These are phyloP conservation scores for Perizoma affinitatum DNA, from an alignment of 2,888 invertebrate species.

Conservation along the genomic window DNA sequence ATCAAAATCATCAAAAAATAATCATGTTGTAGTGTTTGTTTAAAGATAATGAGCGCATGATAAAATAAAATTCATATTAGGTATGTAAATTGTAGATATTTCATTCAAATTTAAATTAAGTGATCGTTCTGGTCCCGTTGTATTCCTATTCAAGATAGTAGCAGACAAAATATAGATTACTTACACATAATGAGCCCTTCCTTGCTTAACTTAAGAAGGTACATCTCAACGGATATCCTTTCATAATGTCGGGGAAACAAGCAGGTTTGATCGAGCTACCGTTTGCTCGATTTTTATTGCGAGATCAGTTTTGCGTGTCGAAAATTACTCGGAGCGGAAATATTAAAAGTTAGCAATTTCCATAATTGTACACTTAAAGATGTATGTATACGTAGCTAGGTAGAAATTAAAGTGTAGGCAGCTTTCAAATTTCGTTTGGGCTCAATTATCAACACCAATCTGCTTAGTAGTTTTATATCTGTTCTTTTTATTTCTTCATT, in stretches of 20 bases:
- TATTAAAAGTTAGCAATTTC: conserved; percentile 52
- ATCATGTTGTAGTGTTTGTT: no score
- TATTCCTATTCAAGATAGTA: conserved; percentile 6
- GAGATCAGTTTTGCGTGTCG: conserved; percentile 70
- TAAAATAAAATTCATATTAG: no score
- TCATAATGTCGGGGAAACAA: conserved; percentile 68
- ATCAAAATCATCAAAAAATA: no score
- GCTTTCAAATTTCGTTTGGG: conserved; percentile 22
- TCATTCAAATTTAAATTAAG: conserved; percentile 6
- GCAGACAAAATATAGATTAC: conserved; percentile 57
- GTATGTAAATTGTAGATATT: no score
- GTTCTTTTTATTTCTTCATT: background rate
- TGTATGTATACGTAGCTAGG: conserved; percentile 46
- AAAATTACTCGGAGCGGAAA: conserved; percentile 66
- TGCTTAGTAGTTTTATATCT: background rate
- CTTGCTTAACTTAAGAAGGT: conserved; percentile 64
- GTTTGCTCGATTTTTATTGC: conserved; percentile 53
- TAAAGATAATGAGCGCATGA: no score
- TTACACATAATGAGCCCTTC: conserved; percentile 70
- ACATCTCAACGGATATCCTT: conserved; percentile 75
- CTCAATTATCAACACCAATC: background rate
- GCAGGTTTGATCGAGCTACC: conserved; percentile 63
- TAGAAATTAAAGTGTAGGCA: conserved; percentile 18
- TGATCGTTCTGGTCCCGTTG: background rate
- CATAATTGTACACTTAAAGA: conserved; percentile 52